Percentiles rank a stretch among this genome's conserved stretches.
These are phyloP conservation scores for Thumatha senex DNA, from an alignment of 2,888 invertebrate genomes.

Conservation along the genomic window DNA sequence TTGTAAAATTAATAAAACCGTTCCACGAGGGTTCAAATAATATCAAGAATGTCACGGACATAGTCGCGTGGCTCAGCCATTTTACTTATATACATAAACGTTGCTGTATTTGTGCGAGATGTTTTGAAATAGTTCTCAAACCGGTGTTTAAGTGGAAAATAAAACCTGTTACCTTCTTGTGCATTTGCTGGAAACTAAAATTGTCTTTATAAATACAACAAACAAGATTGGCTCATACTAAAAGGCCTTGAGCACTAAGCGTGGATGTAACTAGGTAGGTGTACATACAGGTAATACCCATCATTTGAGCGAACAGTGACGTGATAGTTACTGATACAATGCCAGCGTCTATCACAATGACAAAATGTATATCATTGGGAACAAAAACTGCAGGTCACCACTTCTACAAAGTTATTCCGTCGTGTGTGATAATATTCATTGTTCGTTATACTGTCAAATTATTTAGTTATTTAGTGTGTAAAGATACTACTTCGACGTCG, in stretches of 20 bases:
- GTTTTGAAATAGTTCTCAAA: background rate
- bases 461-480: background rate
- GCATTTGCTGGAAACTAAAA: background rate
- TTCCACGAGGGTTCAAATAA: too few relatives aligned
- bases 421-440: too few relatives aligned
- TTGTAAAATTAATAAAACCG: too few relatives aligned
- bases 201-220: background rate
- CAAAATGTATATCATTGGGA: background rate
- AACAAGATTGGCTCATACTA: background rate
- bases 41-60: too few relatives aligned
- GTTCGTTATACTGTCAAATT: background rate
- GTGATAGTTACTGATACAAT: background rate
- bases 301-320: background rate
- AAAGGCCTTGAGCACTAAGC: background rate
- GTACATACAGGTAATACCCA: background rate
- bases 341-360: background rate
- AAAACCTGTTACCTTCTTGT: background rate
- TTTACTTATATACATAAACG: too few relatives aligned
- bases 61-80: too few relatives aligned
- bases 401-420: background rate
- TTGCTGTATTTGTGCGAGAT: background rate
- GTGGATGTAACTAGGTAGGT: background rate
- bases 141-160: background rate
- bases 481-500: background rate
- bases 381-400: background rate